Base-by-base conservation (phyloP, 2,113 vertebrate genomes). In the Zeus faber region DNA sequence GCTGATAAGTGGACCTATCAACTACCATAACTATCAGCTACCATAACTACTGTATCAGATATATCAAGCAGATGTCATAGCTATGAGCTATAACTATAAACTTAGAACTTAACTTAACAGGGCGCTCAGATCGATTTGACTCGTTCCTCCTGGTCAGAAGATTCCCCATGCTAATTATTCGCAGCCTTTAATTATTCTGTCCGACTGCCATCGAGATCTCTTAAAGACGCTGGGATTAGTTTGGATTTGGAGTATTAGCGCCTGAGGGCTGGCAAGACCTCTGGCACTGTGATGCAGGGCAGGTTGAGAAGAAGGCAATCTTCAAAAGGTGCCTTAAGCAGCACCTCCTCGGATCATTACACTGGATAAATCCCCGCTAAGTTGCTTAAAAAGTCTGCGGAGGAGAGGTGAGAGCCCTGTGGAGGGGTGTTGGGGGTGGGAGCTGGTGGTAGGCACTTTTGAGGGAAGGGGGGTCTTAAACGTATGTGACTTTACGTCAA, bases 201-300 rank as follows among this genome's bases (percentile, higher is more conserved):
- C 77, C 62, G 52, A 77, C 79, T 81, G 81, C 78, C 35, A 73
- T 70, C 59, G 78, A 81, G 80, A 87, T 84, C 68, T 72, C 62
- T 83, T 85, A 85, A 84, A 85, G 74, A 79, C 76, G 79, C 59
- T 70, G 48, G 88, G 87, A 89, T 91, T 90, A 90, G 77, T 60
- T 29, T 4, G 87, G 89, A 89, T 88, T 89, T 81, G 72, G 62
- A 79, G 82, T 50, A 87, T 90, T 87, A 89, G 76, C 13, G 2
- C 77, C 54, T 2, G 50, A 40, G 64, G 82, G 81, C 76, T 81
- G 86, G 87, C 85, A 87, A 89, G 85, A 85, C 80, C 82, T 83
- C 73, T 77, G 81, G n/a, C 73, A 67, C 79, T 74, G 65, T 79
- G 77, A 82, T 79, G 80, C 72, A 62, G 31, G 70, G 65, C 58